These are phyloP conservation scores for Xiphophorus maculatus DNA, from an alignment of 2,113 vertebrate species.

Conservation along the genomic window DNA sequence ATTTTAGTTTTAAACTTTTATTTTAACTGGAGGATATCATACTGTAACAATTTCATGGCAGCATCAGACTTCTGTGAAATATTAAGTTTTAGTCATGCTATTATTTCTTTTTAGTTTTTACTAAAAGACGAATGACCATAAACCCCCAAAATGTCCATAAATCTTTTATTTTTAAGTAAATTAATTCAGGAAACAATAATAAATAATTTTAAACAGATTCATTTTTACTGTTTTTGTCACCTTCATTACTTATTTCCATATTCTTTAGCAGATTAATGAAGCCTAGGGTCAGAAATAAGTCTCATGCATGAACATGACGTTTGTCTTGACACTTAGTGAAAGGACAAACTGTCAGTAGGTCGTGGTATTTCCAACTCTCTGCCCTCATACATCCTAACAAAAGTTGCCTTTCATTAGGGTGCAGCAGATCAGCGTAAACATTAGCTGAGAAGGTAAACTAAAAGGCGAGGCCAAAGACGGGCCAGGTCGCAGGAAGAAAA, in stretches of 20 bases:
- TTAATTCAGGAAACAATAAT: not conserved
- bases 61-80: not conserved
- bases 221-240: not conserved
- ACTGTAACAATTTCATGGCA: not conserved
- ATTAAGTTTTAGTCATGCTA: too few species aligned
- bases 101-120: not conserved
- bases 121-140: not conserved
- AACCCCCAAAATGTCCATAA: not conserved
- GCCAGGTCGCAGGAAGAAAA: slow-evolving; percentile 33
- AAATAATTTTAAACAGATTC: not conserved
- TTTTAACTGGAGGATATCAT: not conserved
- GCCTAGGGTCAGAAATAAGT: not conserved
- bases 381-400: slow-evolving; percentile 1
- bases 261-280: not conserved
- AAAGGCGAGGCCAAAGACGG: slow-evolving; percentile 35
- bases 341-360: slow-evolving; percentile 1
- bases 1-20: too few species aligned
- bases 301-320: slow-evolving; percentile 12
- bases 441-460: slow-evolving; percentile 38
- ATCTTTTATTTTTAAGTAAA: not conserved
- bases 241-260: not conserved
- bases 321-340: slow-evolving; percentile 2
- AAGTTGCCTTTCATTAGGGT: slow-evolving; percentile 58
- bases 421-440: slow-evolving; percentile 48
- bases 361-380: slow-evolving; percentile 10